Base-by-base conservation (phyloP, 2,888 invertebrate genomes). In the Operophtera brumata region DNA sequence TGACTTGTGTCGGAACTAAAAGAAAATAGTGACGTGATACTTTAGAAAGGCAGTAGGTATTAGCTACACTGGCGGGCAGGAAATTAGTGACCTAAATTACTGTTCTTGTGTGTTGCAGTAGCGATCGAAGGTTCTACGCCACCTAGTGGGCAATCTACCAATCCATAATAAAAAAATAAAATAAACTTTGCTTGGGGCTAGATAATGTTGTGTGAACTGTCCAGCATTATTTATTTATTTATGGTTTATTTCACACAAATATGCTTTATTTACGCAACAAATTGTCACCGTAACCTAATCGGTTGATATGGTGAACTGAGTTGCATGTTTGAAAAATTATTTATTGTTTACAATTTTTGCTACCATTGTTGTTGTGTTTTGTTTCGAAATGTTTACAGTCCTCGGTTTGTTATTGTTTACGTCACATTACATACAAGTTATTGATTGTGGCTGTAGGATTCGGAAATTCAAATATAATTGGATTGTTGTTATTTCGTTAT, bases 341-440 rank as follows among this genome's bases (percentile, higher is more conserved):
- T 39, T 30, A 39, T 20, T 61, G 55, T 45, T 61, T 54, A 43
- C 57, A 32, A 41, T 25, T 39, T 48, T 56, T 51, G 43, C 41
- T 47, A 40, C 40, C 43, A 54, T 40, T 57, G 48, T 49, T 45
- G 12, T 49, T 55, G 47, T 59, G 52, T 49, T 7, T 35, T 36
- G 14, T 34, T 62, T 58, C 54, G 61, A 64, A 65, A 59, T 62
- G 59, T 65, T 70, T 68, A 67, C 67, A 61, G 53, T 61, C 54
- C 58, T 62, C 64, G 57, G 57, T 47, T 58, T 46, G 59, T 46
- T 59, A 65, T 71, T 67, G 66, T 71, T 68, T 67, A 66, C n/a
- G n/a, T n/a, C n/a, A n/a, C n/a, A n/a, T n/a, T n/a, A n/a, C n/a
- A n/a, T n/a, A n/a, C 59, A 44, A 42, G 50, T 51, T 51, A 65